Conservation (phyloP, 2,113 vertebrate species). For the Microtus richardsoni region DNA sequence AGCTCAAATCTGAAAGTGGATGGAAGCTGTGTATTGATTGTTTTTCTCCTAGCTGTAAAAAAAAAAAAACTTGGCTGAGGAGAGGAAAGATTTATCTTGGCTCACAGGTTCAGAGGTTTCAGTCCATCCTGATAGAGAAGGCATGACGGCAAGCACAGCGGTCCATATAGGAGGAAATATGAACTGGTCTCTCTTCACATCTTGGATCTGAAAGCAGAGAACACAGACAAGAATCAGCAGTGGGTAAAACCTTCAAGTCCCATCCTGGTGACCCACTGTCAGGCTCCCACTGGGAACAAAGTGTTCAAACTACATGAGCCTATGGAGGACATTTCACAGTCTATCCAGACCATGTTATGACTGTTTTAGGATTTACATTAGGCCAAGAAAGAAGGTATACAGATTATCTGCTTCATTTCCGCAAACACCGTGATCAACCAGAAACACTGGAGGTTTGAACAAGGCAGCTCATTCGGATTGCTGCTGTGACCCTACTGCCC, state of each 20-base stretch:
- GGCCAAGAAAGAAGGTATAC: background rate
- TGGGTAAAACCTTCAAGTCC: background rate
- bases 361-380: background rate
- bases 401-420: background rate
- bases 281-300: no score
- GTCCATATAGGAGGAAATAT: background rate
- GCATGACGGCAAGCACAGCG: background rate
- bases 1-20: background rate
- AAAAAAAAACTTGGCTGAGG: background rate
- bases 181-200: background rate
- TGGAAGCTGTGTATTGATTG: no score
- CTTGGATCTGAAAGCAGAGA: background rate
- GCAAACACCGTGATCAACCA: background rate
- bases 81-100: background rate
- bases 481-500: background rate
- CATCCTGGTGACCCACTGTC: background rate
- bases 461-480: background rate
- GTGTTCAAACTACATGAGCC: background rate
- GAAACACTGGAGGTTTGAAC: background rate
- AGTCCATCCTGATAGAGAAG: background rate
- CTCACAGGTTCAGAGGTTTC: background rate
- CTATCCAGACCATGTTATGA: background rate
- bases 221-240: background rate
- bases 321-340: background rate
- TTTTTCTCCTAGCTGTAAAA: background rate